Evolutionary conservation across 2,888 invertebrate genomes (phyloP), one percentile per base, ranked within the genome.

Genomic region (Dilophus febrilis): DNA sequence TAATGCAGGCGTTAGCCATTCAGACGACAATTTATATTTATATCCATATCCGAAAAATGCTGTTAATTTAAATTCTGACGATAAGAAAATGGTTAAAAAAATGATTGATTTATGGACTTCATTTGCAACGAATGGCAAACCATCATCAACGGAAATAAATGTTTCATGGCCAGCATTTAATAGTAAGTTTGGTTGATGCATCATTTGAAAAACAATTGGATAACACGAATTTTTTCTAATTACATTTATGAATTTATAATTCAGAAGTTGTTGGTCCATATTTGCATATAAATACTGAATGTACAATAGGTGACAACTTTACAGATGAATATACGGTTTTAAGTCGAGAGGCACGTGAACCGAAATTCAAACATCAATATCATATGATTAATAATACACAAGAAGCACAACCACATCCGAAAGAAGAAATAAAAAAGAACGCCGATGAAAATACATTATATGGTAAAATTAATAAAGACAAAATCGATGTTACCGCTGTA

Each of bases 11-110:
- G 66, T 69, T 3, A 67, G 70, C 11, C 64, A 73, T 37, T 70
- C 72, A 2, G 70, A 73, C 45, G 72, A 73, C 47, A 58, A 71
- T 1, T 58, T 71, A 5, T 68, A 72, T 48, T 51, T 72, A n/a
- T 73, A 72, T 48, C 61, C 61, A 11, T 59, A 58, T 44, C 58
- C 60, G 4, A 51, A 55, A 1, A 57, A 59, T 40, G 58, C 53
- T 0, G 48, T 49, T 22, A 46, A 50, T 1, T 49, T 65, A 1
- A 64, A 58, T 48, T 53, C 54, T 3, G 51, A 54, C 8, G 66
- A 66, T 42, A 47, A 48, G 40, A 46, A 49, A 11, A 57, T 68
- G 42, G 64, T 66, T 1, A 56, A 56, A 16, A 59, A 58, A 35
- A 62, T 71, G 63, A 59, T 69, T 3, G 56, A 61, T 3, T 46